Conservation (phyloP, 2,888 invertebrate genomes). For the Oxytorus armatus region DNA sequence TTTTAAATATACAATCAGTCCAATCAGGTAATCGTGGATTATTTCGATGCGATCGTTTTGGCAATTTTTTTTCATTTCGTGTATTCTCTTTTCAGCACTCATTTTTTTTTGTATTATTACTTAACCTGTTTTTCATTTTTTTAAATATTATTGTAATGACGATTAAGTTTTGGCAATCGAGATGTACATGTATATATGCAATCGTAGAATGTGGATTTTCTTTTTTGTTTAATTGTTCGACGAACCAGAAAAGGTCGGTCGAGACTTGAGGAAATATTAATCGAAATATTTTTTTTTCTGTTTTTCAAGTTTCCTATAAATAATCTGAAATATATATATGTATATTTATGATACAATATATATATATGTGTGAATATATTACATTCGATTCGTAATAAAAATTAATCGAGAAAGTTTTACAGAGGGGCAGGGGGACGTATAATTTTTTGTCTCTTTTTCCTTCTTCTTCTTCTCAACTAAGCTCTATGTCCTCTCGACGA, state of each 20-base stretch:
- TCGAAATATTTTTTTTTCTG: slow-evolving; percentile 12
- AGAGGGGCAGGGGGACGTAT: background rate
- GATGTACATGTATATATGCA: slow-evolving; percentile 35
- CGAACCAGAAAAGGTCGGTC: too few species aligned
- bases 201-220: background rate
- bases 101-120: slow-evolving; percentile 24
- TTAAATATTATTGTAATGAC: slow-evolving; percentile 12
- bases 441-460: background rate
- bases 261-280: too few species aligned
- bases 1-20: slow-evolving; percentile 2
- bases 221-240: background rate
- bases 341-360: slow-evolving; percentile 31
- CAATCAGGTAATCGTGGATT: slow-evolving; percentile 47
- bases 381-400: slow-evolving; percentile 56
- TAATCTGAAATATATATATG: slow-evolving; percentile 47
- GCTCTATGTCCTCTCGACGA: background rate
- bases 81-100: background rate
- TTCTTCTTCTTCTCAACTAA: slow-evolving; percentile 3
- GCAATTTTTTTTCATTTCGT: slow-evolving; percentile 8
- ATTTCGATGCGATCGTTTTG: slow-evolving; percentile 54
- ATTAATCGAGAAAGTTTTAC: slow-evolving; percentile 51
- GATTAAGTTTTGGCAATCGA: slow-evolving; percentile 60
- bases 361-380: slow-evolving; percentile 46
- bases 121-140: slow-evolving; percentile 44
- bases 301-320: slow-evolving; percentile 49